phyloP scores from a whole-genome alignment of 2,888 invertebrate species.

The Branchellion lobata region DNA sequence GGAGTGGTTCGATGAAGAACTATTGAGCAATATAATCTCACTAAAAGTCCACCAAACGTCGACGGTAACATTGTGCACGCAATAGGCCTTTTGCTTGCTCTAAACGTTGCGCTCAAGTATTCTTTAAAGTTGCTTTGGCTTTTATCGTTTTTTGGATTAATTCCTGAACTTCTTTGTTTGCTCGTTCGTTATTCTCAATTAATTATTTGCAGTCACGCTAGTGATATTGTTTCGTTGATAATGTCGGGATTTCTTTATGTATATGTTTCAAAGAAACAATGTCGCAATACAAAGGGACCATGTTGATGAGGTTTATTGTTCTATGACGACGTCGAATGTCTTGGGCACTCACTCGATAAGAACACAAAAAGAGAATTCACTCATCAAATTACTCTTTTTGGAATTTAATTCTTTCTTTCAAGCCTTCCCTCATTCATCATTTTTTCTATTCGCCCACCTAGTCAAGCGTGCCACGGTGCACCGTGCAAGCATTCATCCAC shows the following conservation, averaged over 20 bases:
- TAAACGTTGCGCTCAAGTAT: not conserved
- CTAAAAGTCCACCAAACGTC: not conserved
- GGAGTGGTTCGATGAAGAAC: constrained; percentile 56
- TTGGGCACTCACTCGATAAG: not conserved
- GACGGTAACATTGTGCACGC: not conserved
- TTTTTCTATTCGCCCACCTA: not conserved
- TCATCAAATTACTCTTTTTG: not conserved
- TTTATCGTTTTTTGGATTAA: too few species aligned
- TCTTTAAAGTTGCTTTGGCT: not conserved
- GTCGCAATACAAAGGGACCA: too few species aligned
- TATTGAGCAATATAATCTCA: constrained; percentile 57
- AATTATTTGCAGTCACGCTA: not conserved
- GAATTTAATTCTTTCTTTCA: not conserved
- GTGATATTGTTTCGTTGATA: too few species aligned
- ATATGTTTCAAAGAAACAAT: too few species aligned
- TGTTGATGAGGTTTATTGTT: not conserved
- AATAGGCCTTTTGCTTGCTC: not conserved
- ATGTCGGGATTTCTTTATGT: too few species aligned
- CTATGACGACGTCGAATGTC: not conserved
- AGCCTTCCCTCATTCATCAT: not conserved
- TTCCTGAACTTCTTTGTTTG: not conserved
- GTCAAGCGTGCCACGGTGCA: not conserved
- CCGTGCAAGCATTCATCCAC: not conserved
- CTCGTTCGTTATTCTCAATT: not conserved
- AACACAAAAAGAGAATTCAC: not conserved